Conservation (phyloP, 2,888 invertebrate species). For the Hololepta plana region DNA sequence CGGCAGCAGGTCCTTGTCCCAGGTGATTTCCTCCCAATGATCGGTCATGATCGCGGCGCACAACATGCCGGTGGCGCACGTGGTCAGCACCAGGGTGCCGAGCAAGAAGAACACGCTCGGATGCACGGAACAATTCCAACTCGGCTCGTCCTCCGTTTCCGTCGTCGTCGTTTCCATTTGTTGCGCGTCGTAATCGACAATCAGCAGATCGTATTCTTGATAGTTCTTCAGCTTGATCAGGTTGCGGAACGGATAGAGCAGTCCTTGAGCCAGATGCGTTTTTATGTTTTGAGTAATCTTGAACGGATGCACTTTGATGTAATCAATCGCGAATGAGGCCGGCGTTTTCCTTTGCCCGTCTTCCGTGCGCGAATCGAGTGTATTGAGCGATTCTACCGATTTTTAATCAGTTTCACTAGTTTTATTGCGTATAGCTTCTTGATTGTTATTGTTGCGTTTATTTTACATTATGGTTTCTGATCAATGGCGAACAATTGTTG, state of each 20-base stretch:
- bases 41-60: conserved; percentile 79
- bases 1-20: conserved; percentile 47
- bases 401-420: no score
- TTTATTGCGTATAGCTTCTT: no score
- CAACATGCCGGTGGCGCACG: conserved; percentile 62
- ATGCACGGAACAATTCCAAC: conserved; percentile 46
- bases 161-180: conserved; percentile 34
- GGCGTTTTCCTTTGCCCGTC: background rate
- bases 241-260: conserved; percentile 5
- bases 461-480: no score
- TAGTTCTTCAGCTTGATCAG: conserved; percentile 22
- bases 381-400: no score
- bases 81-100: conserved; percentile 48
- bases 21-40: conserved; percentile 77
- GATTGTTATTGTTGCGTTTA: no score
- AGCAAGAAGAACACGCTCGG: conserved; percentile 45
- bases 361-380: background rate
- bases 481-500: no score
- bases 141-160: conserved; percentile 32
- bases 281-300: background rate
- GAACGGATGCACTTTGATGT: background rate
- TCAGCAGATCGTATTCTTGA: conserved; percentile 25
- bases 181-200: conserved; percentile 26
- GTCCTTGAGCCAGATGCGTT: background rate
- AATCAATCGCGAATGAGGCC: background rate